These are phyloP conservation scores for Cryptocheilus praepositus DNA, from an alignment of 2,888 invertebrate species.

Conservation along the genomic window DNA sequence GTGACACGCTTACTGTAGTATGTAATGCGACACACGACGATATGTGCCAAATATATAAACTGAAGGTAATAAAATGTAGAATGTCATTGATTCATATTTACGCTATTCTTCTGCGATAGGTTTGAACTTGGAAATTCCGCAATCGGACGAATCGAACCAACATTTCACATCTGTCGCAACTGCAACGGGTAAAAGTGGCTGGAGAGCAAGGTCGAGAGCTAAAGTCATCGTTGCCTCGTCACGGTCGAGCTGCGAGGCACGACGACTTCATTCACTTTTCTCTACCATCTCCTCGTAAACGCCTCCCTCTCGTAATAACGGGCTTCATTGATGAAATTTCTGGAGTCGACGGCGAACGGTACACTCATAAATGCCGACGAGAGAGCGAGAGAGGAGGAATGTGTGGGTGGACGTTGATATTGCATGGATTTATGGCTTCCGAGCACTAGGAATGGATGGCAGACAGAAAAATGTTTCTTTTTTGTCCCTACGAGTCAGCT, in stretches of 20 bases:
- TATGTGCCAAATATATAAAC: no score
- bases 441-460: no score
- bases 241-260: constrained; percentile 34
- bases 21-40: no score
- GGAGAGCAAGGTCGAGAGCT: constrained; percentile 20
- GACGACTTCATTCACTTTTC: constrained; percentile 44
- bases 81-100: no score
- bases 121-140: no score
- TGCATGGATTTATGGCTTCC: no score
- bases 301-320: constrained; percentile 41
- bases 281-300: constrained; percentile 26
- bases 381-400: background rate
- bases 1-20: no score
- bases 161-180: constrained; percentile 2
- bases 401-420: no score
- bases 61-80: no score
- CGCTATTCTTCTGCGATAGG: no score
- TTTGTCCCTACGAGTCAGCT: no score
- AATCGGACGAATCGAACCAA: background rate
- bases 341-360: constrained; percentile 3
- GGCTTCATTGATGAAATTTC: constrained; percentile 53
- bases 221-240: constrained; percentile 21
- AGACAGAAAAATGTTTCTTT: no score
- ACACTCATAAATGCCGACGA: background rate
- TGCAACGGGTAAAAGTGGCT: constrained; percentile 1